These are phyloP conservation scores for Calyptomena viridis DNA, from an alignment of 2,113 vertebrate genomes.

Conservation along the genomic window DNA sequence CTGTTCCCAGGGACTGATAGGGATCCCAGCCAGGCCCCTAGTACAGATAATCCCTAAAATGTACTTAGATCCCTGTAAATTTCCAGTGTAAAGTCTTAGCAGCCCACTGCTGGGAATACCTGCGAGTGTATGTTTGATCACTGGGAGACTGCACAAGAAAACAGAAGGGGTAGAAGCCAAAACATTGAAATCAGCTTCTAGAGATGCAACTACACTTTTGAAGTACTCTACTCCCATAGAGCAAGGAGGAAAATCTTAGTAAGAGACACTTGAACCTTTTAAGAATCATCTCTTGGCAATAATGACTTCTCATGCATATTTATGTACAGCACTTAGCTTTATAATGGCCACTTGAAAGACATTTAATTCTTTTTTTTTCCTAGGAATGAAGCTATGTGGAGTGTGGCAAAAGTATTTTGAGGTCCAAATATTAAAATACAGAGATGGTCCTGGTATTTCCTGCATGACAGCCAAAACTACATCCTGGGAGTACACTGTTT, in stretches of 20 bases:
- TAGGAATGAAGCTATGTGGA: conserved; percentile 51
- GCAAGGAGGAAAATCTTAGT: conserved; percentile 60
- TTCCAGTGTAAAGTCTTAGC: neutral
- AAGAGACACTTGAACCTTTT: conserved; percentile 72
- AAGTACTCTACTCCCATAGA: neutral
- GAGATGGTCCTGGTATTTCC: conserved; percentile 13
- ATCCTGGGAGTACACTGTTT: neutral
- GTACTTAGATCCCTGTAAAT: neutral
- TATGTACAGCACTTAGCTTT: conserved; percentile 65
- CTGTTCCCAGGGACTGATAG: neutral
- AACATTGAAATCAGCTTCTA: neutral
- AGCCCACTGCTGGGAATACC: neutral
- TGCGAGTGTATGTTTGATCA: neutral
- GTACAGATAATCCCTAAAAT: neutral
- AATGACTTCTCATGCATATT: conserved; percentile 75
- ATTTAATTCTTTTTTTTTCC: neutral
- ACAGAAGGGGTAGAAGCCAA: neutral
- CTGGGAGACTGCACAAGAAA: neutral
- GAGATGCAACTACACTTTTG: neutral
- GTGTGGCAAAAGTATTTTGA: conserved; percentile 61
- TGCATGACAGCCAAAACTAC: neutral
- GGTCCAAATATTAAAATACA: conserved; percentile 42
- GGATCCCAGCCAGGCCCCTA: neutral
- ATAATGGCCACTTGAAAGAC: conserved; percentile 67
- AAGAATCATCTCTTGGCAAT: conserved; percentile 65